These are phyloP conservation scores for Punctoribates punctum DNA, from an alignment of 2,888 invertebrate genomes.

Conservation along the genomic window DNA sequence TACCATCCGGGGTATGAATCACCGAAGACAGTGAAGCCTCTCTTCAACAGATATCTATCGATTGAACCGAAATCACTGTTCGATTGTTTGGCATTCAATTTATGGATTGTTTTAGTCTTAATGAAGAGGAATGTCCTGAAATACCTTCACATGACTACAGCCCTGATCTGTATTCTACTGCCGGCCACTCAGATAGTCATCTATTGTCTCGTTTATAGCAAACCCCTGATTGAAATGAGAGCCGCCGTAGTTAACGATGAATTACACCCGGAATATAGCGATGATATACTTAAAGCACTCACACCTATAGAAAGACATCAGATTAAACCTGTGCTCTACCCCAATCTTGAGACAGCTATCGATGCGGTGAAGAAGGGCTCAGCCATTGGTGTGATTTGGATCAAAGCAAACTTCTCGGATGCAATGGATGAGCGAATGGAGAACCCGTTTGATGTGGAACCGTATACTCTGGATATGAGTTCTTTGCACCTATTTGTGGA, in stretches of 20 bases:
- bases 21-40: background rate
- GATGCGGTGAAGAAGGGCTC: slow-evolving; percentile 1
- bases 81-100: background rate
- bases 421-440: slow-evolving; percentile 33
- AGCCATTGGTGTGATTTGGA: slow-evolving; percentile 40
- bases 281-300: background rate
- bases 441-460: slow-evolving; percentile 20
- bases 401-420: slow-evolving; percentile 34
- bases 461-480: slow-evolving; percentile 2
- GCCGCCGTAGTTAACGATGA: slow-evolving; percentile 22
- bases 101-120: slow-evolving; percentile 36
- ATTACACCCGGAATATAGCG: slow-evolving; percentile 1
- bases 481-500: slow-evolving; percentile 32
- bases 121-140: slow-evolving; percentile 25
- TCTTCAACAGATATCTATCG: background rate
- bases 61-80: background rate
- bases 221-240: slow-evolving; percentile 1
- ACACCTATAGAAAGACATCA: background rate
- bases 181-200: slow-evolving; percentile 40
- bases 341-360: slow-evolving; percentile 16
- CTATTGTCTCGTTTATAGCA: slow-evolving; percentile 33
- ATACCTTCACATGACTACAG: slow-evolving; percentile 20
- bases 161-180: slow-evolving; percentile 29
- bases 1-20: too few relatives aligned
- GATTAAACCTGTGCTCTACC: slow-evolving; percentile 10